A percentile compares a stretch with the other conserved stretches of the same genome.
These are phyloP conservation scores for Rhabdophis nuchalis DNA, from an alignment of 2,797 vertebrate genomes.

Conservation along the genomic window DNA sequence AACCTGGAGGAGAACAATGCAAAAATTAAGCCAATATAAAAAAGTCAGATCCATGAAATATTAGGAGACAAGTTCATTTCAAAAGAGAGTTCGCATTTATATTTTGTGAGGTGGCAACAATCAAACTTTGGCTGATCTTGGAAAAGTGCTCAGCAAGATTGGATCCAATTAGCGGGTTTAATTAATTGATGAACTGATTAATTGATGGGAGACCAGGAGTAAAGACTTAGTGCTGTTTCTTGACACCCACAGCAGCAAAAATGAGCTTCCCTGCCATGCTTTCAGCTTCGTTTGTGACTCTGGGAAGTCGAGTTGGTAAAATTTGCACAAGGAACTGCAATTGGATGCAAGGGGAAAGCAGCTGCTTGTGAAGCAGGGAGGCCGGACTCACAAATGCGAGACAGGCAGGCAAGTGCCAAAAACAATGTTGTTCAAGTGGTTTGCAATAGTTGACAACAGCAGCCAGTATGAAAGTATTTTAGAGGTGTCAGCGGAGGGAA, in stretches of 20 bases:
- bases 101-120: not conserved
- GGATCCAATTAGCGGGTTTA: not conserved
- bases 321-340: constrained; percentile 10
- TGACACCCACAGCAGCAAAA: not conserved
- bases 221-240: not conserved
- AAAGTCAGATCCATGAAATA: not conserved
- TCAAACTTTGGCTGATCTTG: not conserved
- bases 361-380: not conserved
- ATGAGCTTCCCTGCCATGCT: not conserved
- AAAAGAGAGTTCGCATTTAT: not conserved
- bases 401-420: constrained; percentile 69
- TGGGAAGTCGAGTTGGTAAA: not conserved
- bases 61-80: not conserved
- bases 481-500: constrained; percentile 79
- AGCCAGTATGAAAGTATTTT: constrained; percentile 78
- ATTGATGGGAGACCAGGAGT: not conserved
- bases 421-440: constrained; percentile 72
- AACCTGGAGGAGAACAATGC: not conserved
- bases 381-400: constrained; percentile 45
- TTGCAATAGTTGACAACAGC: constrained; percentile 71
- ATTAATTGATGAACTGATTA: not conserved
- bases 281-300: not conserved
- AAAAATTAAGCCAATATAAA: not conserved
- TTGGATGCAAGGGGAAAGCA: constrained; percentile 38
- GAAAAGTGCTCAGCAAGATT: not conserved